These are phyloP conservation scores for Andrena bicolor DNA, from an alignment of 2,888 invertebrate genomes.

Conservation along the genomic window DNA sequence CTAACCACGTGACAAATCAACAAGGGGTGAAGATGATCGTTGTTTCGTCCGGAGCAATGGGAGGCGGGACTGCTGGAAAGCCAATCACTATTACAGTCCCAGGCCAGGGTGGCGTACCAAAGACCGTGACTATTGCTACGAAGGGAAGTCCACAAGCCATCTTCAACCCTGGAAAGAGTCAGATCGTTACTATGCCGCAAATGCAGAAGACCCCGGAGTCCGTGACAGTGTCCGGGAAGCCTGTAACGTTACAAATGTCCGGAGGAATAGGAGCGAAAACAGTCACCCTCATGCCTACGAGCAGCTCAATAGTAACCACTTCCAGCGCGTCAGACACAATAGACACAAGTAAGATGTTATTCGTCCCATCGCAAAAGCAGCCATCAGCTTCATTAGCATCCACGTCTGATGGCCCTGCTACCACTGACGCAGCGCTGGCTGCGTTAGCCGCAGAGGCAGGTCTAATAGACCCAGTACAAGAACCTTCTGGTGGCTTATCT, in stretches of 20 bases:
- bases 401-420: constrained; percentile 87
- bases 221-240: constrained; percentile 90
- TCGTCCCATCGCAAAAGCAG: constrained; percentile 85
- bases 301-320: constrained; percentile 82
- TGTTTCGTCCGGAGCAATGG: constrained; percentile 86
- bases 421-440: constrained; percentile 88
- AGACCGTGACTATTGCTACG: constrained; percentile 88
- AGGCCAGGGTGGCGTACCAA: constrained; percentile 86
- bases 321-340: constrained; percentile 78
- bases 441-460: constrained; percentile 89
- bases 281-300: constrained; percentile 87
- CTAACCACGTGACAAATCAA: constrained; percentile 85
- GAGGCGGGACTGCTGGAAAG: constrained; percentile 87
- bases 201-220: constrained; percentile 86
- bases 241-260: constrained; percentile 90
- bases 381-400: constrained; percentile 87
- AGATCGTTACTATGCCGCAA: constrained; percentile 83
- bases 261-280: constrained; percentile 87
- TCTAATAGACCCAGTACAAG: constrained; percentile 86
- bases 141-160: constrained; percentile 85
- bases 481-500: constrained; percentile 81
- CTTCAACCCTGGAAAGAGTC: constrained; percentile 82
- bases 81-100: constrained; percentile 90
- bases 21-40: constrained; percentile 87
- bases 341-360: constrained; percentile 82